Base-by-base conservation (phyloP, 2,888 invertebrate species). In the Pseudanteris insignis region DNA sequence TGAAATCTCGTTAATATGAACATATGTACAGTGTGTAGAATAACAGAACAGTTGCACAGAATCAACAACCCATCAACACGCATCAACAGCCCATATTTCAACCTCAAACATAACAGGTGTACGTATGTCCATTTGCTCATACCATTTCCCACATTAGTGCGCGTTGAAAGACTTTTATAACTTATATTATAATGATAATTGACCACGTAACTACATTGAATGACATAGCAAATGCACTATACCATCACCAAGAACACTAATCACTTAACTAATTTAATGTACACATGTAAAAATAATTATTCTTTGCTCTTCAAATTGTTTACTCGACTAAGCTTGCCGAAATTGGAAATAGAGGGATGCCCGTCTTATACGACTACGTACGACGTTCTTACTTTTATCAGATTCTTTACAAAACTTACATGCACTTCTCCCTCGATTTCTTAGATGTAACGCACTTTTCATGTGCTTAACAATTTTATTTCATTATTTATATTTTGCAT, bases 181-280 rank as follows among this genome's bases (percentile, higher is more conserved):
- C 41, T 54, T 32, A 46, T 18, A 57, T 26, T 9, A 3, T 2
- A 13, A 44, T 53, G 32, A 46, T 14, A 18, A 43, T 41, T 3
- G 37, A 29, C 21, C 34, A 12, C 18, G 40, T 37, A 25, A 40
- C 74, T 75, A 76, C 73, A 73, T 73, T 26, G 12, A 77, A 73
- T 75, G 75, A 77, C 75, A 75, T 71, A 76, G 77, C 79, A 80
- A 77, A 79, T 79, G 78, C 78, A 79, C 78, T 76, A 79, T 78
- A 78, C 79, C 77, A 77, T 76, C 78, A 79, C 79, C 80, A 78
- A 18, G 64, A 75, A 78, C 73, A 76, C 73, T 74, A 75, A 78
- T 70, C 70, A 69, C 69, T 74, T 68, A 72, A 75, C 66, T 71
- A 70, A 53, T 61, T 30, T 63, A 54, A 64, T 64, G 65, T 64